Evolutionary conservation across 1,140 invertebrate genomes (phyloP), one percentile per base, ranked within the genome.

Genomic region (Drosophila bipectinata): DNA sequence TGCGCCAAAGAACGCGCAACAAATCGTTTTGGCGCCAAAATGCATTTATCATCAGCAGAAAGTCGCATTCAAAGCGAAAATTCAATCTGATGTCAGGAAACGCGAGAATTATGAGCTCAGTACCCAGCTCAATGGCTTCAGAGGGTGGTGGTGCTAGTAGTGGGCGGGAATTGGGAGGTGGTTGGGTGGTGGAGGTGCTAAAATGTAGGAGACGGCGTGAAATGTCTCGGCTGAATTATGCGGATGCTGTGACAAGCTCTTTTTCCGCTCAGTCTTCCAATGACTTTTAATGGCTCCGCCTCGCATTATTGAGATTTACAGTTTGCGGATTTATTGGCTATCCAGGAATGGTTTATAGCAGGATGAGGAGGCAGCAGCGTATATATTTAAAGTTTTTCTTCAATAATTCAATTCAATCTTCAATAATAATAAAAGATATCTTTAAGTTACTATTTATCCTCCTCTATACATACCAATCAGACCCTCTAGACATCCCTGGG

Each of bases 1-100:
- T 54, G 66, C 71, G 49, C 45, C 80, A 83, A 83, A 84, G 80
- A 72, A 73, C 61, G 80, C 76, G 80, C 72, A 84, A 83, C 80
- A 83, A 83, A 83, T 83, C 80, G 80, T 79, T 84, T 66, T 68
- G 76, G 56, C 76, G 77, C 49, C 64, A 48, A 59, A 72, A 49
- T 63, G 62, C 80, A 83, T 83, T 84, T 84, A 83, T 83, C 80
- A 83, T 84, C 58, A 54, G 51, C 63, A 67, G 73, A 49, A 55
- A 78, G 63, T 69, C 48, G 79, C 79, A 82, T 82, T 64, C 74
- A 69, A 62, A 44, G 79, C 79, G 72, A 18, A 82, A 82, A 82
- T 82, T 83, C 79, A 82, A 82, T 82, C 79, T 74, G 51, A 78
- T 75, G 59, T 61, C 59, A 56, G 63, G 52, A 69, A 77, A 58